Percentiles rank a stretch among this genome's conserved stretches.
These are phyloP conservation scores for Oasisia sp. DNA, from an alignment of 2,888 invertebrate genomes.

Conservation along the genomic window DNA sequence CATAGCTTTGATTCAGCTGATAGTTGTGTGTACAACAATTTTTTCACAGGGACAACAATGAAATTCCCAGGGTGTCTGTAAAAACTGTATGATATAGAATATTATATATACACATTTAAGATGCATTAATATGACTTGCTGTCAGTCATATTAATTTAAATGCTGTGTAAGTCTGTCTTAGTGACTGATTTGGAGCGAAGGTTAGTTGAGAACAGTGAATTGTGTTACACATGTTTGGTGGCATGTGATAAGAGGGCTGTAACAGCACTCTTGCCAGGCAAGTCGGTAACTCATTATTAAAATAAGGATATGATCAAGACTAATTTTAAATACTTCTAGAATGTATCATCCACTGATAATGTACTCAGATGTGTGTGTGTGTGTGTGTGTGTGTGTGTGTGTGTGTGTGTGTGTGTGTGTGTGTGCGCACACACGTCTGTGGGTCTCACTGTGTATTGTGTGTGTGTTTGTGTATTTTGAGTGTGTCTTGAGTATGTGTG, in stretches of 20 bases:
- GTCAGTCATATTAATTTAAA: no score
- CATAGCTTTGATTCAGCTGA: background rate
- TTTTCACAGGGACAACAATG: background rate
- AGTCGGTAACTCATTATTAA: background rate
- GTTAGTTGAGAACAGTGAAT: background rate
- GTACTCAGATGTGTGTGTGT: no score
- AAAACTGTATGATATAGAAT: background rate
- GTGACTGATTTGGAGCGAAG: no score
- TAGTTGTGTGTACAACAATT: background rate
- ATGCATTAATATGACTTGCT: background rate
- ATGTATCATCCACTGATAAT: background rate
- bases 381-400: no score
- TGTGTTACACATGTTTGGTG: background rate
- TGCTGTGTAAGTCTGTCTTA: no score
- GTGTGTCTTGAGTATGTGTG: no score
- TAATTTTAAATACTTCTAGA: background rate
- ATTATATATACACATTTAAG: background rate
- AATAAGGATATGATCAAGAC: constrained; percentile 7
- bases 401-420: no score
- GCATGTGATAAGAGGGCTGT: background rate
- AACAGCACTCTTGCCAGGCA: background rate
- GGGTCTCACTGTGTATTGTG: no score
- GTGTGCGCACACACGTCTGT: no score
- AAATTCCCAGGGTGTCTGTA: background rate
- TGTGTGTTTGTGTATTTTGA: no score